Conservation (phyloP, 2,888 invertebrate genomes). For the Dicyrtoma fusca region DNA sequence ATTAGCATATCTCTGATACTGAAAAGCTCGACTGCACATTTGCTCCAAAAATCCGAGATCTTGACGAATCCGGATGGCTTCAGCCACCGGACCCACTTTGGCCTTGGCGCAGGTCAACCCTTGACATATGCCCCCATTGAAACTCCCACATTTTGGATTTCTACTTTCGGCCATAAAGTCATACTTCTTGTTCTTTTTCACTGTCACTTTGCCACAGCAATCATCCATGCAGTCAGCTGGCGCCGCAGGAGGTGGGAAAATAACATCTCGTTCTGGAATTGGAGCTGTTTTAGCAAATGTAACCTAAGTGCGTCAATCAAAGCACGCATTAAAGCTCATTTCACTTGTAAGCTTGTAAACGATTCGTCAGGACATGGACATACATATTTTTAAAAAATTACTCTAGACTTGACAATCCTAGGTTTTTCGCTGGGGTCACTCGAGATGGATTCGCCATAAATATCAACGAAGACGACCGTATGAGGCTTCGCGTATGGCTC, state of each 20-base stretch:
- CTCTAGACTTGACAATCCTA: conserved; percentile 33
- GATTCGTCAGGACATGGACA: background rate
- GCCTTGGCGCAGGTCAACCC: background rate
- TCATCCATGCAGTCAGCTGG: too few species aligned
- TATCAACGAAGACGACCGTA: conserved; percentile 50
- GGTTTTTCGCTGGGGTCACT: conserved; percentile 2
- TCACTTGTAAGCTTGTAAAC: background rate
- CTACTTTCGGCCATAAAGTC: background rate
- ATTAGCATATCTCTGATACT: conserved; percentile 3
- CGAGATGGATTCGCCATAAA: conserved; percentile 35
- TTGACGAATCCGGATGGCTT: conserved; percentile 48
- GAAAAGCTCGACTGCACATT: conserved; percentile 47
- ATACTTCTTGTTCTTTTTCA: background rate
- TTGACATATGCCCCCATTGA: background rate
- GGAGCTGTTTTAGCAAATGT: conserved; percentile 54
- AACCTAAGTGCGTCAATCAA: conserved; percentile 33
- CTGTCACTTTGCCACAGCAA: too few species aligned
- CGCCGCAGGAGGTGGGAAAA: background rate
- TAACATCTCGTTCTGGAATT: conserved; percentile 40
- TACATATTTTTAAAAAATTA: conserved; percentile 18
- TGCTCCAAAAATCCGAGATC: conserved; percentile 53
- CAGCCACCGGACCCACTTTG: conserved; percentile 42
- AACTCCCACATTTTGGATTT: background rate
- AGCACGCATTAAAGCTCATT: background rate
- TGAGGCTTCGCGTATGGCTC: conserved; percentile 45